Percentiles rank a stretch among this genome's conserved stretches.
Conservation (phyloP, 2,113 vertebrate genomes). For the Istiophorus platypterus region DNA sequence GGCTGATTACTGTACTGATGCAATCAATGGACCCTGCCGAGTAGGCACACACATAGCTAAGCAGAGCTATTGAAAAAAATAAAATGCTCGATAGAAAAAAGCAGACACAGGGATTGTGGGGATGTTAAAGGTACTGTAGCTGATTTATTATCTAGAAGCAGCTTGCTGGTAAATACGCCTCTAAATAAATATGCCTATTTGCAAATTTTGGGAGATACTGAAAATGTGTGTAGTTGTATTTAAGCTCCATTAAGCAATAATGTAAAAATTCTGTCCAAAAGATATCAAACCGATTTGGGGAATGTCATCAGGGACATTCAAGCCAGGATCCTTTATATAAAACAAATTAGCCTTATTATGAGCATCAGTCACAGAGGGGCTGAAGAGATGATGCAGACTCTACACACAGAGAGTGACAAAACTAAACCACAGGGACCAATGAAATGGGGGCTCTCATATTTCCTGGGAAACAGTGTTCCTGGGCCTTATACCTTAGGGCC, state of each 20-base stretch:
- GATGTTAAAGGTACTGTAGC: neutral
- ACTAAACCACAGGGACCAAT: neutral
- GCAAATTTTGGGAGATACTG: conserved; percentile 7
- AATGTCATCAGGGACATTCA: neutral
- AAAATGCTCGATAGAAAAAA: conserved; percentile 2
- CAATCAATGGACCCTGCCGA: conserved; percentile 44
- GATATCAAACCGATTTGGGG: neutral
- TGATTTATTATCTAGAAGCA: neutral
- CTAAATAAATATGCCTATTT: neutral
- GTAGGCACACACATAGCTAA: conserved; percentile 30
- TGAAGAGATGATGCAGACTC: neutral
- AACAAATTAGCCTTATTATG: conserved; percentile 15
- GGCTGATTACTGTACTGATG: conserved; percentile 41
- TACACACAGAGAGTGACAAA: neutral
- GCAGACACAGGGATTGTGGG: neutral
- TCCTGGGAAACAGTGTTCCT: no score
- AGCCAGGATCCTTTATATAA: neutral
- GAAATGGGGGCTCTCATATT: neutral
- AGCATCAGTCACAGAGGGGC: neutral
- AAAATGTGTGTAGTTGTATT: neutral
- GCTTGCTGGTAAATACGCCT: conserved; percentile 2
- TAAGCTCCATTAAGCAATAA: conserved; percentile 4
- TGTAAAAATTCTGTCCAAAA: conserved; percentile 1
- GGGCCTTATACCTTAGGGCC: no score
- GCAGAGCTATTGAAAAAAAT: neutral